Evolutionary conservation across 2,113 vertebrate genomes (phyloP).

Genomic region (Eptesicus fuscus): DNA sequence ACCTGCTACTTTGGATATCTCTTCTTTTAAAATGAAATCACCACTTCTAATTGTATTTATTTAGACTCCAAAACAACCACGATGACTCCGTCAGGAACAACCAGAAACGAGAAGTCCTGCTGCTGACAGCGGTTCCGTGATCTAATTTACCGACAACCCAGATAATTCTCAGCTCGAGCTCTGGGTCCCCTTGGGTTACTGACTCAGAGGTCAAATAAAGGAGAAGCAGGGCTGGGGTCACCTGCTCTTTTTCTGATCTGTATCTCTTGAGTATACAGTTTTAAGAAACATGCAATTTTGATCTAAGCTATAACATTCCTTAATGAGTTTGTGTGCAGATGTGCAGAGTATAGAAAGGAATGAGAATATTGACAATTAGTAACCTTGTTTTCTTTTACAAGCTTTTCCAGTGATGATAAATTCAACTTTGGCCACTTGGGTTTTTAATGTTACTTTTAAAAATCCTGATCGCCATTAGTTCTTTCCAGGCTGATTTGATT

Average conservation of each 20-base stretch:
- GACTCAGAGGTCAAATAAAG: background rate
- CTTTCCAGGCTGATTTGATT: background rate
- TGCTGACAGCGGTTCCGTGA: background rate
- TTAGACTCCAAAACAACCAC: background rate
- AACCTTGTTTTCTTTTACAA: background rate
- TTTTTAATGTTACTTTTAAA: background rate
- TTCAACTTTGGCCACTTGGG: background rate
- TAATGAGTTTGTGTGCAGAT: background rate
- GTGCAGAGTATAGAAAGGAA: background rate
- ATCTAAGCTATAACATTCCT: background rate
- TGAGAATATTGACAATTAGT: background rate
- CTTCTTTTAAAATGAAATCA: slow-evolving; percentile 33
- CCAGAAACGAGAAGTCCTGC: background rate
- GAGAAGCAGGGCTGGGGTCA: background rate
- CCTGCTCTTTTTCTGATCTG: background rate
- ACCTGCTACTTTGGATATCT: slow-evolving; percentile 36
- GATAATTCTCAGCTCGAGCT: accelerated
- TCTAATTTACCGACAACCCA: slow-evolving; percentile 42
- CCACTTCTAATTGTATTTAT: slow-evolving; percentile 30
- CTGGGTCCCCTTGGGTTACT: background rate
- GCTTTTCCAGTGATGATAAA: background rate
- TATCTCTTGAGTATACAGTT: accelerated
- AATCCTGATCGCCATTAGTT: background rate
- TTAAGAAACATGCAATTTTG: background rate
- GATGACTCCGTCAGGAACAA: background rate